Base-by-base conservation (phyloP, 2,888 invertebrate species). In the Diaperis boleti region DNA sequence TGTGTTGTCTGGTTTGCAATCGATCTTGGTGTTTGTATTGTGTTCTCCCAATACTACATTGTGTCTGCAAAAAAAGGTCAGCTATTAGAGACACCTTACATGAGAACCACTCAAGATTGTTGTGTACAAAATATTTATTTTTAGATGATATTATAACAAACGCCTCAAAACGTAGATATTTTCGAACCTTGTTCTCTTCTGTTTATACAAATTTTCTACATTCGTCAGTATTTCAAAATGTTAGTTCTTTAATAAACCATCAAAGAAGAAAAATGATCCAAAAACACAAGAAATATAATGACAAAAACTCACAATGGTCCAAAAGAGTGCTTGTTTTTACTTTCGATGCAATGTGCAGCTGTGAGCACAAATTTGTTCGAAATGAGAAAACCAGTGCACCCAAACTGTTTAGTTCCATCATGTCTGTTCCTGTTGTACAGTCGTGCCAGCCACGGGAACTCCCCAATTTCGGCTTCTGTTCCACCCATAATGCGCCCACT, bases 341-440 rank as follows among this genome's bases (percentile, higher is more conserved):
- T n/a, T 0, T 63, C 69, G 0, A 85, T 80, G 67, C 86, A 86
- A 73, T 86, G 86, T 0, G 81, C 85, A 1, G 86, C 86, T 0
- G 86, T 86, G 6, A 86, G 66, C 1, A 86, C 83, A 68, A 86
- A 85, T 76, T 75, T 77, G 0, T 77, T 73, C 66, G 82, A 85
- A 67, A 87, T 86, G 0, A 87, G 79, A 2, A 81, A 77, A 2
- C 85, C 86, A 0, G 84, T 85, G 68, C 86, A 86, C 1, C 79
- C 69, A 20, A 81, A 75, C 17, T 61, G 69, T 17, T 41, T 59
- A 8, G 57, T 14, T 14, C 74, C 74, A 52, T 65, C n/a, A n/a
- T n/a, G 47, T 20, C 41, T 41, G 8, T 69, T 63, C 17, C 73
- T 75, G 69, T 85, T 84, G 60, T 83, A 81, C 11, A 85, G 75